These are phyloP conservation scores for Todus mexicanus DNA, from an alignment of 2,797 vertebrate species.

Conservation along the genomic window DNA sequence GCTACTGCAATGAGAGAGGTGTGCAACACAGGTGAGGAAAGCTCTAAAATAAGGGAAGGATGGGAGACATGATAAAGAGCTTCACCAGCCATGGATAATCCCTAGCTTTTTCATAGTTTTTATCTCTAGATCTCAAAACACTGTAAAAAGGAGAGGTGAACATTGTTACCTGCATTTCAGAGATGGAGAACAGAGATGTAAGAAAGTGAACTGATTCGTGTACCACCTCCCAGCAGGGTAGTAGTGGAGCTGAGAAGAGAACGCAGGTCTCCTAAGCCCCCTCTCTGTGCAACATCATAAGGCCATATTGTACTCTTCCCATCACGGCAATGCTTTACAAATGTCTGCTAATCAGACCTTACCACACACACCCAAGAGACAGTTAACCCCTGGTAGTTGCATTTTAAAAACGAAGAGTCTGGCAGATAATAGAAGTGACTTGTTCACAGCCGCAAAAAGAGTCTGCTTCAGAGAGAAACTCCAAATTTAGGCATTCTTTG, in stretches of 20 bases:
- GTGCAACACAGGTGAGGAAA: background rate
- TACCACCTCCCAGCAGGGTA: conserved; percentile 23
- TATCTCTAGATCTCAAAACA: conserved; percentile 6
- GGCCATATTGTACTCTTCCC: background rate
- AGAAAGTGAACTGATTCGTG: background rate
- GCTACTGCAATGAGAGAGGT: background rate
- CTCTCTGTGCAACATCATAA: conserved; percentile 21
- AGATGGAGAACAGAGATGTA: conserved; percentile 19
- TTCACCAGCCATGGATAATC: background rate
- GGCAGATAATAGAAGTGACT: conserved; percentile 22
- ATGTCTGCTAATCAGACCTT: conserved; percentile 33
- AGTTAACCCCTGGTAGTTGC: background rate
- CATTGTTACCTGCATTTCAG: conserved; percentile 24
- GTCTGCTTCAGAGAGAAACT: conserved; percentile 3
- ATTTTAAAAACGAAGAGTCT: conserved; percentile 7
- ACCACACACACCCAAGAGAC: background rate
- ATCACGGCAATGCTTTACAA: background rate
- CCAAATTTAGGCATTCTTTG: background rate
- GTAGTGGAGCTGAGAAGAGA: conserved; percentile 3
- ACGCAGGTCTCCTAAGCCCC: background rate
- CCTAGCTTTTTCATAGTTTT: background rate
- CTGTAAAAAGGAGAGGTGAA: conserved; percentile 19
- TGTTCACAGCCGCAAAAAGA: conserved; percentile 14
- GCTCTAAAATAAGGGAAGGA: background rate
- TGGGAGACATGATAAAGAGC: background rate